Conservation (phyloP, 2,888 invertebrate genomes). For the Celastrina argiolus region DNA sequence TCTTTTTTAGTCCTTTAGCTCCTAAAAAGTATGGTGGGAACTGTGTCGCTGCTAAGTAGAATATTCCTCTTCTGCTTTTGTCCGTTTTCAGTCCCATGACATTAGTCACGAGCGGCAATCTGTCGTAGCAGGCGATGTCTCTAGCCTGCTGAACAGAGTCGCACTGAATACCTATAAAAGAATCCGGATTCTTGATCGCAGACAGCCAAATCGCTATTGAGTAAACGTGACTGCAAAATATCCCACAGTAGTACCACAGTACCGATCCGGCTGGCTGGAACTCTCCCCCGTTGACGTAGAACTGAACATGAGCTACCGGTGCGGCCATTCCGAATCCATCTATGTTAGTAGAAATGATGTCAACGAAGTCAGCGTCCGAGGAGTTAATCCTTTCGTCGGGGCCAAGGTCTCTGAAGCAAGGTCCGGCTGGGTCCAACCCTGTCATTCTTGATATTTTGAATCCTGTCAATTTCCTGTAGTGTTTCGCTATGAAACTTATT, state of each 20-base stretch:
- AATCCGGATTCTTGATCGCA: conserved; percentile 36
- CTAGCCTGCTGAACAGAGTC: conserved; percentile 44
- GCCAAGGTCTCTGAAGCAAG: conserved; percentile 55
- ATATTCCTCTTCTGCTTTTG: conserved; percentile 41
- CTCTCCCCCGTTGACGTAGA: conserved; percentile 63
- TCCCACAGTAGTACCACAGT: conserved; percentile 36
- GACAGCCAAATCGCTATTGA: conserved; percentile 39
- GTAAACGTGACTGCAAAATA: conserved; percentile 40
- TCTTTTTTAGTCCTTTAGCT: conserved; percentile 48
- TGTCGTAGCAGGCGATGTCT: conserved; percentile 38
- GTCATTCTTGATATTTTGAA: conserved; percentile 48
- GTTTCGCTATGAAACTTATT: conserved; percentile 55
- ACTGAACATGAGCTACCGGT: conserved; percentile 57
- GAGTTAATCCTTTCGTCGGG: conserved; percentile 53
- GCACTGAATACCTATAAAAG: conserved; percentile 41
- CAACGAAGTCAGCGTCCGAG: conserved; percentile 58
- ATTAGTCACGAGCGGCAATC: conserved; percentile 38
- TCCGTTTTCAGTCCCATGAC: conserved; percentile 39
- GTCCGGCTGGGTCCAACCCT: conserved; percentile 56
- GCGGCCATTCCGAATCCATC: conserved; percentile 59
- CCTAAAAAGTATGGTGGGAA: conserved; percentile 54
- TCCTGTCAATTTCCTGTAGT: conserved; percentile 47
- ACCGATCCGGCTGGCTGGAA: conserved; percentile 38
- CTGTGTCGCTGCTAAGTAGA: conserved; percentile 41
- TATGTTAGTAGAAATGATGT: conserved; percentile 53